Evolutionary conservation across 2,113 vertebrate species (phyloP).

Genomic region (Aldabrachelys gigantea): DNA sequence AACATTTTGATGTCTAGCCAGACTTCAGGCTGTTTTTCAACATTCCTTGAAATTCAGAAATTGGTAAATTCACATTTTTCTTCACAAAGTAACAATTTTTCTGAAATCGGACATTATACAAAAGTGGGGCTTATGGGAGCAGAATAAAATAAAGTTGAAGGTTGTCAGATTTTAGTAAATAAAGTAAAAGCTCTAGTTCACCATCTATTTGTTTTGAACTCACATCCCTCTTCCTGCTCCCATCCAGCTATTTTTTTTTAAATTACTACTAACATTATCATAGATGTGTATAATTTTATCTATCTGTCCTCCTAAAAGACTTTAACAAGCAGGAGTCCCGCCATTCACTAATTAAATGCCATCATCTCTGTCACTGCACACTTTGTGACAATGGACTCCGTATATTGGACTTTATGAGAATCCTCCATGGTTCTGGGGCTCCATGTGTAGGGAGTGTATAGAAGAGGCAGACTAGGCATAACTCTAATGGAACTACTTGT

Average conservation of each 20-base stretch:
- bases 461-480: background rate
- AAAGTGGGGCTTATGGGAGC: background rate
- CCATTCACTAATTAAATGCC: background rate
- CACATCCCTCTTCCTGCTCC: background rate
- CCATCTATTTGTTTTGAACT: background rate
- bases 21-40: background rate
- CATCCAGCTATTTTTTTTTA: background rate
- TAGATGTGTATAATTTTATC: background rate
- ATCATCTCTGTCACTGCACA: background rate
- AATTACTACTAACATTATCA: background rate
- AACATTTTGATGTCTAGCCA: background rate
- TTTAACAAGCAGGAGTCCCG: constrained; percentile 3
- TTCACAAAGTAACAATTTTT: background rate
- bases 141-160: background rate
- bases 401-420: background rate
- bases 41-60: background rate
- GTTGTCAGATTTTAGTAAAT: background rate
- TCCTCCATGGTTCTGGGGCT: background rate
- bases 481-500: background rate
- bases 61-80: background rate
- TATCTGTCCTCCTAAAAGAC: background rate
- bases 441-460: background rate
- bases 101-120: background rate
- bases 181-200: background rate
- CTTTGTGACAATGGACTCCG: background rate